These are phyloP conservation scores for Scophthalmus maximus DNA, from an alignment of 2,113 vertebrate genomes.

Conservation along the genomic window DNA sequence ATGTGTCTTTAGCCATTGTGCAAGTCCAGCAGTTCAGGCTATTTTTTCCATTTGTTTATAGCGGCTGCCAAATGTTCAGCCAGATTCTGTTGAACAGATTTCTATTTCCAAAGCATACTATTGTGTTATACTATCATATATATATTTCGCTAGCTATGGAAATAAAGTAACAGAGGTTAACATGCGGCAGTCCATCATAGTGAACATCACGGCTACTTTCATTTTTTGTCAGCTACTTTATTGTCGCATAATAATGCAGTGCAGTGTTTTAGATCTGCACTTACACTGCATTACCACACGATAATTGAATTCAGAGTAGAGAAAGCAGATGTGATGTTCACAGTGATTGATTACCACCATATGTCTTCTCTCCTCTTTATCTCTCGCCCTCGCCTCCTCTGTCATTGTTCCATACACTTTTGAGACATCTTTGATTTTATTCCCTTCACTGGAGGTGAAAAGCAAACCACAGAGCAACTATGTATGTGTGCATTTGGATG, in stretches of 20 bases:
- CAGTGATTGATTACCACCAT: constrained; percentile 23
- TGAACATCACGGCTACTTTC: neutral
- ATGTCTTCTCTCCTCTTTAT: neutral
- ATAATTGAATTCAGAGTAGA: neutral
- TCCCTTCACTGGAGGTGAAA: neutral
- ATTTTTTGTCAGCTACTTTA: constrained; percentile 5
- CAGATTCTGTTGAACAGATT: neutral
- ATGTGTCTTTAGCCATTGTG: neutral
- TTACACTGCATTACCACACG: neutral
- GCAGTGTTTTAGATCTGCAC: constrained; percentile 19
- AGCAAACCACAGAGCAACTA: neutral
- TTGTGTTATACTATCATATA: too few relatives aligned
- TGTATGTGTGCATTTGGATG: neutral
- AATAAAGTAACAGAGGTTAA: neutral
- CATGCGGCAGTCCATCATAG: constrained; percentile 12
- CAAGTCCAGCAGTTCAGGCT: neutral
- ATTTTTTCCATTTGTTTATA: neutral
- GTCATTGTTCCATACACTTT: constrained; percentile 5
- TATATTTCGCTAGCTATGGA: too few relatives aligned
- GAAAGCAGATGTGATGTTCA: constrained; percentile 1
- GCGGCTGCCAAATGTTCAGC: neutral
- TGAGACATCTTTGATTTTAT: constrained; percentile 23
- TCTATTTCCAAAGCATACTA: too few relatives aligned
- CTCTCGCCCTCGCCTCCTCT: neutral
- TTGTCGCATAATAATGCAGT: constrained; percentile 4